phyloP scores from a whole-genome alignment of 2,113 vertebrate genomes.

The Muntiacus muntjak region DNA sequence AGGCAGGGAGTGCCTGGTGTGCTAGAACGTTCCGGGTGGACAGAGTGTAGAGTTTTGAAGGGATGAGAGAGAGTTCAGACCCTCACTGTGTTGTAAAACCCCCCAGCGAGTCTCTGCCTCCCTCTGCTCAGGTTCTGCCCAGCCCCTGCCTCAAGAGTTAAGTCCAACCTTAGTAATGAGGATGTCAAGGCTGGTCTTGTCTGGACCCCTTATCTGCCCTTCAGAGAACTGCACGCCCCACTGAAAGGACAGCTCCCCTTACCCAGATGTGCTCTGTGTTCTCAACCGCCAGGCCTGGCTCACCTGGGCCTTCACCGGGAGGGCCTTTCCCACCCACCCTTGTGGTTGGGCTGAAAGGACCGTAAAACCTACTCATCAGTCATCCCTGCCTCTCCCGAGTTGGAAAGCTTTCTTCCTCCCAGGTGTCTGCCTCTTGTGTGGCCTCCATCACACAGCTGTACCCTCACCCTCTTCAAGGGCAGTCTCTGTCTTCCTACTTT shows the following conservation, averaged over 20 bases:
- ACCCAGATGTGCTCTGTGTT: neutral
- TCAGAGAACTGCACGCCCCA: neutral
- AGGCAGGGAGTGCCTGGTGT: neutral
- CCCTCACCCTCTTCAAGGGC: neutral
- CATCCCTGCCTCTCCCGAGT: neutral
- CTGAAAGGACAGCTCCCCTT: fast-evolving
- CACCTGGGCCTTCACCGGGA: neutral
- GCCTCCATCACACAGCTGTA: neutral
- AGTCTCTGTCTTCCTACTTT: neutral
- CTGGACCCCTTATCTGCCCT: neutral
- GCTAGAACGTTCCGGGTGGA: neutral
- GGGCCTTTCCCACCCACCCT: neutral
- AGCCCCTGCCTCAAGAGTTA: neutral
- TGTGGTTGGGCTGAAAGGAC: neutral
- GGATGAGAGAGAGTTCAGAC: neutral
- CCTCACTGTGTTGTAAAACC: neutral
- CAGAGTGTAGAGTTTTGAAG: neutral
- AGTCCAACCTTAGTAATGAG: neutral
- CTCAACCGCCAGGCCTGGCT: neutral
- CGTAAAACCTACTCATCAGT: neutral
- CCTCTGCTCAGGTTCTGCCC: neutral
- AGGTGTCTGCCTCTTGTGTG: too few species aligned
- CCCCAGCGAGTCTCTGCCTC: neutral
- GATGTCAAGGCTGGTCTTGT: neutral
- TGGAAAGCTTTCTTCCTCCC: neutral